These are phyloP conservation scores for Scaptomyza tumidula DNA, from an alignment of 2,888 invertebrate genomes.

Conservation along the genomic window DNA sequence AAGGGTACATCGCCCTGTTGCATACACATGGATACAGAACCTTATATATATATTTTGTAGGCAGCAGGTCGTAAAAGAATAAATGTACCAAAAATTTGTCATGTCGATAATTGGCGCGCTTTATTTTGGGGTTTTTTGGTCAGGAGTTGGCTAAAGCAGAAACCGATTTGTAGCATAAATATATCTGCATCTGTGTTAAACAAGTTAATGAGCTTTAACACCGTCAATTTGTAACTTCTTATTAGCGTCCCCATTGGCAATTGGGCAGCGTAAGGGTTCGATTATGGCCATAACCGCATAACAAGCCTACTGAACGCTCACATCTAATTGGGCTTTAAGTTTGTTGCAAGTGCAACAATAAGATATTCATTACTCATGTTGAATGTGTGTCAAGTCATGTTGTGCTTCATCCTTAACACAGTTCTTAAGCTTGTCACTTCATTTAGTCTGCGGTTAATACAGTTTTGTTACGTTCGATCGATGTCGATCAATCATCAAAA, in stretches of 20 bases:
- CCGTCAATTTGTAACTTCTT: slow-evolving; percentile 83
- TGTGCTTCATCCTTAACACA: slow-evolving; percentile 1
- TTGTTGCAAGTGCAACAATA: slow-evolving; percentile 28
- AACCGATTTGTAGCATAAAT: slow-evolving; percentile 22
- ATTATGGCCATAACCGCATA: slow-evolving; percentile 10
- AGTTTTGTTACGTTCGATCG: not conserved
- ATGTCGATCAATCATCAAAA: not conserved
- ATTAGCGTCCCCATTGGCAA: slow-evolving; percentile 69
- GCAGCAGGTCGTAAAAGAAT: slow-evolving; percentile 45
- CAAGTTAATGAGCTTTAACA: slow-evolving; percentile 82
- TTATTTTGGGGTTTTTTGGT: slow-evolving; percentile 65
- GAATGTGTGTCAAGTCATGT: not conserved
- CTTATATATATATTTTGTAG: slow-evolving; percentile 49
- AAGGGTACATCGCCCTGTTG: slow-evolving; percentile 43
- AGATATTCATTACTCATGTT: slow-evolving; percentile 6
- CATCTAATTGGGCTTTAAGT: slow-evolving; percentile 38
- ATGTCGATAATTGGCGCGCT: slow-evolving; percentile 81
- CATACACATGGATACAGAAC: slow-evolving; percentile 2
- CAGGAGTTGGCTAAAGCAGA: slow-evolving; percentile 34
- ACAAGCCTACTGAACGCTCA: slow-evolving; percentile 23
- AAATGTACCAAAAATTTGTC: slow-evolving; percentile 73
- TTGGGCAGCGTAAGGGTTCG: slow-evolving; percentile 22
- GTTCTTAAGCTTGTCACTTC: not conserved
- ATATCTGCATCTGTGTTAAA: slow-evolving; percentile 56
- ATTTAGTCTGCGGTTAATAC: slow-evolving; percentile 4